phyloP scores from a whole-genome alignment of 2,888 invertebrate species.

The Stenichneumon culpator region DNA sequence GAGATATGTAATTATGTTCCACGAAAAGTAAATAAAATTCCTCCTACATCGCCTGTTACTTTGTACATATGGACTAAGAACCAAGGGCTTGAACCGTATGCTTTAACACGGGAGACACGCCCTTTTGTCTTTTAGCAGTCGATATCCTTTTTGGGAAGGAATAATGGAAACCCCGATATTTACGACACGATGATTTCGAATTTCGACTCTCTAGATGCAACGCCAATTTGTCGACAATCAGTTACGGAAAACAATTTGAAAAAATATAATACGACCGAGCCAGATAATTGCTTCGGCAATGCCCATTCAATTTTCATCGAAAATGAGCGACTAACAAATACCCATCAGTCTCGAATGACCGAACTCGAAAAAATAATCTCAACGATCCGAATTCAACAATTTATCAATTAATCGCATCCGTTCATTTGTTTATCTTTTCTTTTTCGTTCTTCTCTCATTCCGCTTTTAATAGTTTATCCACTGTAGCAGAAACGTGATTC shows the following conservation, averaged over 20 bases:
- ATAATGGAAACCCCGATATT: too few relatives aligned
- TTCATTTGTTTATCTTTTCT: constrained; percentile 27
- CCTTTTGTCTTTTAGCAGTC: too few relatives aligned
- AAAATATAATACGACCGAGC: not conserved
- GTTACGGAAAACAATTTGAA: not conserved
- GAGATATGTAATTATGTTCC: too few relatives aligned
- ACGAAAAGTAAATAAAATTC: too few relatives aligned
- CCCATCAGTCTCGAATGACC: constrained; percentile 1
- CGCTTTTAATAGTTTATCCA: constrained; percentile 31
- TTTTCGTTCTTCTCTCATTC: constrained; percentile 7
- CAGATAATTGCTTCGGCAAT: constrained; percentile 7
- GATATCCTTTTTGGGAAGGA: too few relatives aligned
- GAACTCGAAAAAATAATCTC: constrained; percentile 8
- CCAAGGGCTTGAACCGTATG: too few relatives aligned
- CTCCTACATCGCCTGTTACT: too few relatives aligned
- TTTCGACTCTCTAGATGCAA: not conserved
- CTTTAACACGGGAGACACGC: too few relatives aligned
- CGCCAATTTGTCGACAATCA: not conserved
- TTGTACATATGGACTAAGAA: too few relatives aligned
- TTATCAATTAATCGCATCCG: constrained; percentile 27
- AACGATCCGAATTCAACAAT: not conserved
- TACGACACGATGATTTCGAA: too few relatives aligned
- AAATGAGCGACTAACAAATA: constrained; percentile 16
- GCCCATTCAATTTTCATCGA: not conserved
- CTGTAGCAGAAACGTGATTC: constrained; percentile 35